Conservation (phyloP, 2,888 invertebrate species). For the Buathra laborator region DNA sequence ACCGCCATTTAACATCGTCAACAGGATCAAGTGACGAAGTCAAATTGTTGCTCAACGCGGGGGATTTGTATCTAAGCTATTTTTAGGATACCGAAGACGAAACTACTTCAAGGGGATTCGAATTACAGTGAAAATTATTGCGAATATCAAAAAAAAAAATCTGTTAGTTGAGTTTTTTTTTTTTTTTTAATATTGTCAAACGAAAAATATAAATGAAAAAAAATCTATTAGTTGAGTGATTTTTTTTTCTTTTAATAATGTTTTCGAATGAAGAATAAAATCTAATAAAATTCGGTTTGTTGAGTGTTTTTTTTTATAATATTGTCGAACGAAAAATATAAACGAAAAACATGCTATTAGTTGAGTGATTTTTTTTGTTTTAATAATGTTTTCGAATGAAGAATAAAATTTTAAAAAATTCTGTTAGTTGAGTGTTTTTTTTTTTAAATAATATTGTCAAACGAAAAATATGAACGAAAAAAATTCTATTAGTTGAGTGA, state of each 20-base stretch:
- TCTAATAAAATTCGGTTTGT: not conserved
- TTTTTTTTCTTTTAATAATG: not conserved
- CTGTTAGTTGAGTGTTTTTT: not conserved
- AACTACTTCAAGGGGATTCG: not conserved
- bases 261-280: not conserved
- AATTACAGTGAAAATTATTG: not conserved
- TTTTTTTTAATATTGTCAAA: not conserved
- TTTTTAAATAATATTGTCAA: not conserved
- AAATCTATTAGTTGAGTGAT: too few relatives aligned
- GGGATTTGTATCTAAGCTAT: not conserved
- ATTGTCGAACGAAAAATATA: too few relatives aligned
- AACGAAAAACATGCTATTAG: not conserved
- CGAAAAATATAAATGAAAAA: not conserved
- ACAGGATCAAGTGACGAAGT: constrained; percentile 47
- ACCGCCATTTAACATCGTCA: constrained; percentile 4
- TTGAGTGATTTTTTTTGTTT: too few relatives aligned
- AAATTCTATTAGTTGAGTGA: not conserved
- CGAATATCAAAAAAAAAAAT: not conserved
- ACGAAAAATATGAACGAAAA: too few relatives aligned
- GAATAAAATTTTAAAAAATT: not conserved
- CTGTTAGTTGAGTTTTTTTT: too few relatives aligned
- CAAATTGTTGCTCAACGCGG: constrained; percentile 7
- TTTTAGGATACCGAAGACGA: not conserved
- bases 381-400: not conserved
- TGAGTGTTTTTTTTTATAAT: not conserved